Base-by-base conservation (phyloP, 2,113 vertebrate genomes). In the Erinaceus europaeus region DNA sequence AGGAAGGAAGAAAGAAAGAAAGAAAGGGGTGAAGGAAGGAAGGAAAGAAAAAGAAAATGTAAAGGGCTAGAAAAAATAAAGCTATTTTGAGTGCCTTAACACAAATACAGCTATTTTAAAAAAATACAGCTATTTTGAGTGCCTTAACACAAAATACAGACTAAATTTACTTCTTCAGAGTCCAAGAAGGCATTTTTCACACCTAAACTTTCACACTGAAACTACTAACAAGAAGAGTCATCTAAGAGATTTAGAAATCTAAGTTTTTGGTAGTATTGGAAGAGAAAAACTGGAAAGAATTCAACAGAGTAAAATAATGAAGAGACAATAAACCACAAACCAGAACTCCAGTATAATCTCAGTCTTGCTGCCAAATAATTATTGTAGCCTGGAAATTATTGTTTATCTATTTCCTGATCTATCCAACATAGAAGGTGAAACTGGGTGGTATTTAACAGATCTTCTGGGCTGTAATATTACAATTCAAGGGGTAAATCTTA, bases 401-500 rank as follows among this genome's bases (percentile, higher is more conserved):
- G 57, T 36, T 71, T 36, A 71, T 81, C 73, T 25, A 67, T 53
- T 76, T 69, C 29, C 46, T 89, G 61, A 36, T 62, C 25, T 82
- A 11, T 27, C 75, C 42, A 44, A 71, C 18, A 48, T 3, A 79
- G 23, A 75, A 2, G 2, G n/a, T 85, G 34, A 88, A 89, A 76
- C 6, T 11, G 42, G 6, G 21, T 65, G 61, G n/a, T 38, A 69
- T 50, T 81, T 90, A 82, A 78, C 17, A 82, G 79, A 86, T 5
- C n/a, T 23, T 82, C 36, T 94, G 55, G 34, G n/a, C 32, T 75
- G 2, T 72, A 67, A 59, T 76, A 55, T 27, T 88, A 5, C 59
- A 82, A 91, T 36, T 61, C 48, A 88, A 88, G 67, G 21, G 44
- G 20, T 72, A 88, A 86, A 6, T 18, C 55, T 76, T 91, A 90